phyloP scores from a whole-genome alignment of 2,888 invertebrate species.

The Acrocyrtus sp. region DNA sequence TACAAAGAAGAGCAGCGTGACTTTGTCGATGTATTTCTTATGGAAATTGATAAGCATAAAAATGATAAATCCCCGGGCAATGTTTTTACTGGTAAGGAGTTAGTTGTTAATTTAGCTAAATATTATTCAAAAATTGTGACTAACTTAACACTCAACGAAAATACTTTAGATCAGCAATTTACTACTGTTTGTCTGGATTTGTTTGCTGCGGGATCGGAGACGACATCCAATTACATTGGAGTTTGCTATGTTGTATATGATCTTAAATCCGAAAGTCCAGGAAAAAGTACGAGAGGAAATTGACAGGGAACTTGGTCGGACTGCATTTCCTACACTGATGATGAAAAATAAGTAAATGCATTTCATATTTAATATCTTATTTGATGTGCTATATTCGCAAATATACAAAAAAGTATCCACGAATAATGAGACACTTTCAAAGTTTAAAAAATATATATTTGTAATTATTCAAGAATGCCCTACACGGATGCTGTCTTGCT shows the following conservation, averaged over 20 bases:
- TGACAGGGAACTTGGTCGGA: constrained; percentile 63
- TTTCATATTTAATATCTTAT: background rate
- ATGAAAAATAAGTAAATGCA: constrained; percentile 41
- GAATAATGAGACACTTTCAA: background rate
- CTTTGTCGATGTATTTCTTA: constrained; percentile 58
- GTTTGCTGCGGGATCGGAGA: constrained; percentile 61
- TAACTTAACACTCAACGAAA: background rate
- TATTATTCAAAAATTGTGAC: background rate
- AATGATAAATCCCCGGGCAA: constrained; percentile 16
- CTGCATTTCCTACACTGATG: constrained; percentile 44
- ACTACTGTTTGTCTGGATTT: constrained; percentile 49
- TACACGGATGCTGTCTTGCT: constrained; percentile 57
- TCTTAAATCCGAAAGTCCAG: constrained; percentile 63
- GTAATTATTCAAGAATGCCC: constrained; percentile 52
- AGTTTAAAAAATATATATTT: too few relatives aligned
- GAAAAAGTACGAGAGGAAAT: constrained; percentile 64
- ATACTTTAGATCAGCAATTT: constrained; percentile 53
- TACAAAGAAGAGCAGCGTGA: constrained; percentile 57
- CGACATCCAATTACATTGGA: constrained; percentile 60
- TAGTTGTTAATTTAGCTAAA: background rate
- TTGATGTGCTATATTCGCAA: too few relatives aligned
- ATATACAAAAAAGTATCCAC: background rate
- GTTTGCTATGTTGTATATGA: constrained; percentile 63
- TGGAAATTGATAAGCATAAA: constrained; percentile 56
- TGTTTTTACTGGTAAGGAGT: constrained; percentile 40